Percentiles rank a stretch among this genome's conserved stretches.
Evolutionary conservation across 2,113 vertebrate species (phyloP).

Genomic region (Ranitomeya imitator): DNA sequence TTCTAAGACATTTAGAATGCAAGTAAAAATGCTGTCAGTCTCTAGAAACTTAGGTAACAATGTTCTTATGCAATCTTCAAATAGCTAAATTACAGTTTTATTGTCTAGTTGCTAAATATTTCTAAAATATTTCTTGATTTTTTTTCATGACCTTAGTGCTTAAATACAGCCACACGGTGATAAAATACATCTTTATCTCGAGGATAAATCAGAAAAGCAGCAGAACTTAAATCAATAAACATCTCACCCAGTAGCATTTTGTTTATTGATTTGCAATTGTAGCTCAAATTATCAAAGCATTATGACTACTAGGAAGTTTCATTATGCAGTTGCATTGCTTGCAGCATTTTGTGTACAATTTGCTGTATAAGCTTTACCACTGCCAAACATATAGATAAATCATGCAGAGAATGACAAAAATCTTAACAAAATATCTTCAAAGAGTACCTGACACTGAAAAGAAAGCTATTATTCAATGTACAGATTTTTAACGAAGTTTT

Average conservation of each 20-base stretch:
- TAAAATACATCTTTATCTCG: constrained; percentile 42
- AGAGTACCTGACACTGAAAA: neutral
- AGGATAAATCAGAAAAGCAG: constrained; percentile 48
- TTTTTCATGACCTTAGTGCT: constrained; percentile 29
- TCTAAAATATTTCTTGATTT: neutral
- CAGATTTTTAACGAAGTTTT: neutral
- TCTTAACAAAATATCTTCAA: neutral
- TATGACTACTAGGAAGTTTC: constrained; percentile 46
- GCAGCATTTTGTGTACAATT: constrained; percentile 24
- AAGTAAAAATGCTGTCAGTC: too few species aligned
- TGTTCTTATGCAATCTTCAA: neutral
- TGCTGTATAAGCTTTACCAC: constrained; percentile 24
- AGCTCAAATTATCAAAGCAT: constrained; percentile 55
- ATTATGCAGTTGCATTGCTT: constrained; percentile 39
- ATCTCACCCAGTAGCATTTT: constrained; percentile 54
- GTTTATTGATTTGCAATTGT: constrained; percentile 57
- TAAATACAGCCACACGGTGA: constrained; percentile 25
- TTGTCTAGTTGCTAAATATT: neutral
- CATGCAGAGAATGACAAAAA: neutral
- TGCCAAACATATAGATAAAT: constrained; percentile 18
- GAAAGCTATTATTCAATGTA: neutral
- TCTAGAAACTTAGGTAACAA: too few species aligned
- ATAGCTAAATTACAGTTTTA: neutral
- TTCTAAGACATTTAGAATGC: too few species aligned
- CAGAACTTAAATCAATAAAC: constrained; percentile 53